phyloP scores from a whole-genome alignment of 2,888 invertebrate genomes.

The Xiphydria camelus region DNA sequence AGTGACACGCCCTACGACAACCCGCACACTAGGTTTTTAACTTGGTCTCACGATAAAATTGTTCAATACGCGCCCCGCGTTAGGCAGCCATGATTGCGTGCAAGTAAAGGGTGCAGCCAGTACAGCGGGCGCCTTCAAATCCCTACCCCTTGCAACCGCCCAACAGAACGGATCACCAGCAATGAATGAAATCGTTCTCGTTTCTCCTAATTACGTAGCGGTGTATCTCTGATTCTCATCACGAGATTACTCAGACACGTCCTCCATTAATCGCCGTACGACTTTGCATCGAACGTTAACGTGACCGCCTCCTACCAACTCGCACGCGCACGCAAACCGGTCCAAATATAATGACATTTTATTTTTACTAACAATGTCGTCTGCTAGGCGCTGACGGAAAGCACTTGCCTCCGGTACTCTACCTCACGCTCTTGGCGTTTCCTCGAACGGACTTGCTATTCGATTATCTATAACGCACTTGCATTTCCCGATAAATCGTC shows the following conservation, averaged over 20 bases:
- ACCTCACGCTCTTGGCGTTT: not conserved
- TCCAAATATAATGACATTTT: constrained; percentile 50
- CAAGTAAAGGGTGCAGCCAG: constrained; percentile 46
- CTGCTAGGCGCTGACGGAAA: constrained; percentile 34
- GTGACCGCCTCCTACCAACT: not conserved
- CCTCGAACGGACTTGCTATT: not conserved
- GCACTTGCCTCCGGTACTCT: constrained; percentile 7
- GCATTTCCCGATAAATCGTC: not conserved
- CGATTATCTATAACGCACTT: not conserved
- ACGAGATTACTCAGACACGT: too few species aligned
- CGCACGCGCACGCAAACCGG: constrained; percentile 26
- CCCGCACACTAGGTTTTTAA: constrained; percentile 29
- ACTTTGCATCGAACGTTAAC: not conserved
- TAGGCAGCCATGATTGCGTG: constrained; percentile 56
- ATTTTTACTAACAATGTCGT: constrained; percentile 52
- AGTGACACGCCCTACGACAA: constrained; percentile 35
- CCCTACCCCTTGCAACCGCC: too few species aligned
- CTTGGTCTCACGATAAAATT: constrained; percentile 30
- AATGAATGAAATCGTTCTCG: too few species aligned
- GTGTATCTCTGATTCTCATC: too few species aligned
- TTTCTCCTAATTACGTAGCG: too few species aligned
- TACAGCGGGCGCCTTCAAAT: constrained; percentile 28
- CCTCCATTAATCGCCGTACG: too few species aligned
- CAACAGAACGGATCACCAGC: too few species aligned
- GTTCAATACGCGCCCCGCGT: constrained; percentile 45